Conservation (phyloP, 2,113 vertebrate species). For the Formicarius rufipectus region DNA sequence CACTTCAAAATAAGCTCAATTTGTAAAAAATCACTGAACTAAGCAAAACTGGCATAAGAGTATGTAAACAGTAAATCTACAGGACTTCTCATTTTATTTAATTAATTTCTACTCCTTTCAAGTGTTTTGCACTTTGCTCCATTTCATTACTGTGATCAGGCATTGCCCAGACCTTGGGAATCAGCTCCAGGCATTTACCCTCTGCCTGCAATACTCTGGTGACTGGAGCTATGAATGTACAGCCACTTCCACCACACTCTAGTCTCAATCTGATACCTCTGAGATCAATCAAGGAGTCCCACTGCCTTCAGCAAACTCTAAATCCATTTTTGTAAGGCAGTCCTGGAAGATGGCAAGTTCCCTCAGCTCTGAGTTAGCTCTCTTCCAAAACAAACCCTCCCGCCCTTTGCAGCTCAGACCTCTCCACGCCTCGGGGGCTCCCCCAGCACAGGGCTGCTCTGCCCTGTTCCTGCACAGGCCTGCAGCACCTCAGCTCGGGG, state of each 20-base stretch:
- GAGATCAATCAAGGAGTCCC: not conserved
- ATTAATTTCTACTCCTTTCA: not conserved
- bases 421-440: fast-evolving
- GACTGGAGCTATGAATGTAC: not conserved
- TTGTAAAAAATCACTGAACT: not conserved
- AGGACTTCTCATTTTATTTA: not conserved
- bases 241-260: not conserved
- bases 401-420: not conserved
- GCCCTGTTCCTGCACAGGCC: not conserved
- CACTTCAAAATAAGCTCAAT: not conserved
- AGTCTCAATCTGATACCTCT: not conserved
- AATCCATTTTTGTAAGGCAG: not conserved
- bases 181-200: not conserved
- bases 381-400: not conserved
- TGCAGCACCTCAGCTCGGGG: not conserved
- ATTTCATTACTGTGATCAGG: not conserved
- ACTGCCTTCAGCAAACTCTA: not conserved
- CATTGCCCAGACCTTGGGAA: not conserved
- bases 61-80: not conserved
- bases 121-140: not conserved
- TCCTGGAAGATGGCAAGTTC: not conserved
- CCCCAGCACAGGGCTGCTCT: not conserved
- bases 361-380: not conserved
- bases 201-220: not conserved
- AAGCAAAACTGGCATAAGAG: not conserved